A percentile compares a stretch with the other conserved stretches of the same genome.
Conservation (phyloP, 1,140 invertebrate species). For the Agrypnia vestita region DNA sequence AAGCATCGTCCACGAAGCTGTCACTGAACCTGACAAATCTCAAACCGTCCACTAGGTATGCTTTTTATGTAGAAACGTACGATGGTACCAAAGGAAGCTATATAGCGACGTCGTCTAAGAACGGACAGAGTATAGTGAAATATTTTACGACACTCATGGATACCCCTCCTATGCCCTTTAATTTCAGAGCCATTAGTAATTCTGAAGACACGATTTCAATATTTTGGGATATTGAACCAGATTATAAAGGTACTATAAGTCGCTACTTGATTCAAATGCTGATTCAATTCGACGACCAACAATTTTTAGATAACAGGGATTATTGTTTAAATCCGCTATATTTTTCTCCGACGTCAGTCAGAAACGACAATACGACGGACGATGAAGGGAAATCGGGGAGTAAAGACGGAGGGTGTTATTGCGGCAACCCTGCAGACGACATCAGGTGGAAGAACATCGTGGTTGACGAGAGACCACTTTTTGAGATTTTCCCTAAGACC, state of each 20-base stretch:
- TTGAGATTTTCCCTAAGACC: not conserved
- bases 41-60: slow-evolving; percentile 79
- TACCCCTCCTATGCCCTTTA: slow-evolving; percentile 74
- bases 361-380: not conserved
- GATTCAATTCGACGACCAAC: slow-evolving; percentile 66
- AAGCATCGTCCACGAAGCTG: slow-evolving; percentile 49
- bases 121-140: slow-evolving; percentile 72
- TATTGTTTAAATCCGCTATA: slow-evolving; percentile 70
- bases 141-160: slow-evolving; percentile 77
- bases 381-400: slow-evolving; percentile 18
- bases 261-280: slow-evolving; percentile 75
- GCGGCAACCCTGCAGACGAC: not conserved
- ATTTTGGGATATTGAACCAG: slow-evolving; percentile 76
- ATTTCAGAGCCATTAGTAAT: slow-evolving; percentile 67
- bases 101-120: slow-evolving; percentile 61
- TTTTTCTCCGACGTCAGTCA: not conserved
- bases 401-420: slow-evolving; percentile 1
- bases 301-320: slow-evolving; percentile 71
- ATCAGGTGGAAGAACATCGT: slow-evolving; percentile 11
- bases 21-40: slow-evolving; percentile 69
- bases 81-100: slow-evolving; percentile 55
- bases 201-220: slow-evolving; percentile 72
- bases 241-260: slow-evolving; percentile 78
- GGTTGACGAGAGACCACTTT: not conserved
- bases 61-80: slow-evolving; percentile 79